Evolutionary conservation across 1,140 invertebrate species (phyloP).

Genomic region (Temnothorax longispinosus): DNA sequence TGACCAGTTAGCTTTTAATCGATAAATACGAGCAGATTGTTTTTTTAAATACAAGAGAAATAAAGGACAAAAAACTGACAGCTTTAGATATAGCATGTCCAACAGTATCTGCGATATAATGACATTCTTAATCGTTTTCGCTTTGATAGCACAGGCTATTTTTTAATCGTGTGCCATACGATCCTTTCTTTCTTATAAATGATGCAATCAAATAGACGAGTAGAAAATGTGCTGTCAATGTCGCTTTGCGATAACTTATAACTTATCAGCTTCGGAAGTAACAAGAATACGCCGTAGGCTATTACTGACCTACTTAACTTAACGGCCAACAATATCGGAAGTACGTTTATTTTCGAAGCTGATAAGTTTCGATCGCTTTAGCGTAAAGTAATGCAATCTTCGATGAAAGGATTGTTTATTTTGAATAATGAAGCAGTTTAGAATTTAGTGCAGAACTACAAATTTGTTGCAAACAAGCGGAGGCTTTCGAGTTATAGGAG

Average conservation of each 20-base stretch:
- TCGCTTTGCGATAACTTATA: constrained; percentile 29
- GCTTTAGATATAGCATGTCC: background rate
- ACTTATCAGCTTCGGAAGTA: constrained; percentile 34
- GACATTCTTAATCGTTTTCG: constrained; percentile 5
- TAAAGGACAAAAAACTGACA: constrained; percentile 22
- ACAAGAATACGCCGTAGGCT: constrained; percentile 37
- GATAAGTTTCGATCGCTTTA: constrained; percentile 54
- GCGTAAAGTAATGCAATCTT: constrained; percentile 34
- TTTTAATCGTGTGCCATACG: background rate
- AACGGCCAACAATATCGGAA: constrained; percentile 43
- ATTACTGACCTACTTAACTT: constrained; percentile 39
- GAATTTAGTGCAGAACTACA: constrained; percentile 46
- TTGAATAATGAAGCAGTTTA: constrained; percentile 46
- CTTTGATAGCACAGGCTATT: background rate
- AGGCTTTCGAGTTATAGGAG: background rate
- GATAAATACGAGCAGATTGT: constrained; percentile 31
- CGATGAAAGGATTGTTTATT: constrained; percentile 40
- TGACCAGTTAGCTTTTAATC: constrained; percentile 32
- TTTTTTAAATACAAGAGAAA: background rate
- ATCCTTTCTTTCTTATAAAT: background rate
- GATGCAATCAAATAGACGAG: background rate
- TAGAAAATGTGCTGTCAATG: constrained; percentile 26
- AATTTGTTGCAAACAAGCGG: constrained; percentile 31
- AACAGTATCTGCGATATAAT: background rate
- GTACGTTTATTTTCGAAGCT: constrained; percentile 18